Evolutionary conservation across 2,888 invertebrate species (phyloP).

Genomic region (Synergus itoensis): DNA sequence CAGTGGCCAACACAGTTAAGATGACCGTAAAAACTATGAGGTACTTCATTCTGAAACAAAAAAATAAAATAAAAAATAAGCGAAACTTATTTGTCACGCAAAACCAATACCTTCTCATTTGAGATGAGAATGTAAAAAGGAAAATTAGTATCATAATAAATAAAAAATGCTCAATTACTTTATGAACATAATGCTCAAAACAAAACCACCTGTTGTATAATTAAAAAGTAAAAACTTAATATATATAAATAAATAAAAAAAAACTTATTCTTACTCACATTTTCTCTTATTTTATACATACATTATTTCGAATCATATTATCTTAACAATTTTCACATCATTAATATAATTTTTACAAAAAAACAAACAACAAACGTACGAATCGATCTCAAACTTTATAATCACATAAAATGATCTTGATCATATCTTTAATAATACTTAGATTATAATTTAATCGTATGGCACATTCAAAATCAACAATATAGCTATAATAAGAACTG

Average conservation of each 20-base stretch:
- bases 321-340: background rate
- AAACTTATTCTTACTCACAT: background rate
- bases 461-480: background rate
- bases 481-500: background rate
- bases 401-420: background rate
- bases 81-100: no score
- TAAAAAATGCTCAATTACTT: no score
- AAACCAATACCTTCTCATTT: no score
- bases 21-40: slow-evolving; percentile 78
- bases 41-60: slow-evolving; percentile 74
- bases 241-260: slow-evolving; percentile 20
- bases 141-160: slow-evolving; percentile 1
- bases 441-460: background rate
- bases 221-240: no score
- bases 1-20: slow-evolving; percentile 77
- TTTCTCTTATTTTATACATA: background rate
- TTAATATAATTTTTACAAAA: background rate
- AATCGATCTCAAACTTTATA: background rate
- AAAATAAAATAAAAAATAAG: no score
- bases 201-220: no score
- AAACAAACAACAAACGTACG: background rate
- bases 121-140: slow-evolving; percentile 42
- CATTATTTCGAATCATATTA: background rate
- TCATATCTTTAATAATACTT: background rate
- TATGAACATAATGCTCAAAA: no score